A percentile compares a stretch with the other conserved stretches of the same genome.
These are phyloP conservation scores for Adelges cooleyi DNA, from an alignment of 1,140 invertebrate species.

Conservation along the genomic window DNA sequence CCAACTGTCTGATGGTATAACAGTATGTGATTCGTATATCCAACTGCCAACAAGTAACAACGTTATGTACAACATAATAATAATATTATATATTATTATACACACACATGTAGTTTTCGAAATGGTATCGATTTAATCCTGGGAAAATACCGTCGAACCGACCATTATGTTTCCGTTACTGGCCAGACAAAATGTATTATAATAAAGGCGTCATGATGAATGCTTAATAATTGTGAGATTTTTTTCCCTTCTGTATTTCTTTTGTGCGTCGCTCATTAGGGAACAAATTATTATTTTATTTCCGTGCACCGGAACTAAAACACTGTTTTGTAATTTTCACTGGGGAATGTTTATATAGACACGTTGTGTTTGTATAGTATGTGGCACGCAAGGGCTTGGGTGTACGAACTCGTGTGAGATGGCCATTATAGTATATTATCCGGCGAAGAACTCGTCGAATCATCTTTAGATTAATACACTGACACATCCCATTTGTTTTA, in stretches of 20 bases:
- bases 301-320: not conserved
- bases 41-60: too few species aligned
- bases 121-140: not conserved
- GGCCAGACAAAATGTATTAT: not conserved
- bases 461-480: not conserved
- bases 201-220: too few species aligned
- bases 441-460: not conserved
- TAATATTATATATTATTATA: not conserved
- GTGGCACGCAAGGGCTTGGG: too few species aligned
- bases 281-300: not conserved
- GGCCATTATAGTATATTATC: too few species aligned
- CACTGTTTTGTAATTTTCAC: not conserved
- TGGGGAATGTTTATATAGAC: not conserved
- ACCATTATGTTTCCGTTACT: not conserved
- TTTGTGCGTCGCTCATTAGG: not conserved
- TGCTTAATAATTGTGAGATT: conserved; percentile 1
- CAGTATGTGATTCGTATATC: too few species aligned
- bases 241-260: not conserved
- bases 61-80: not conserved
- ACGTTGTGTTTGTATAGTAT: not conserved
- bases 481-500: not conserved
- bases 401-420: too few species aligned
- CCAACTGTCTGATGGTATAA: too few species aligned
- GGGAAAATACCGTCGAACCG: not conserved
- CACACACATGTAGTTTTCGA: not conserved